These are phyloP conservation scores for Myrmophylax atrothorax DNA, from an alignment of 2,113 vertebrate genomes.

Conservation along the genomic window DNA sequence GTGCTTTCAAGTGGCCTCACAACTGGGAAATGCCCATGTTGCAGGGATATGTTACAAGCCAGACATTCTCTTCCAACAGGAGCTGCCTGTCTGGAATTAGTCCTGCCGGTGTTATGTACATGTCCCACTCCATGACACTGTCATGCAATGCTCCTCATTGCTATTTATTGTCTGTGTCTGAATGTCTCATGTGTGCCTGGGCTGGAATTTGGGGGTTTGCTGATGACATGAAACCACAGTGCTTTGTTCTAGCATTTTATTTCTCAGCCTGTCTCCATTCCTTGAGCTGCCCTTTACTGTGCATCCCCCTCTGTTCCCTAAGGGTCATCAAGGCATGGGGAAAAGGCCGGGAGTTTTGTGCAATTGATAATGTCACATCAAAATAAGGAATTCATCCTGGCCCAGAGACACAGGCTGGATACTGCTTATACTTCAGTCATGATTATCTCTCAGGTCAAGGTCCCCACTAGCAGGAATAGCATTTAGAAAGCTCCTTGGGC, in stretches of 20 bases:
- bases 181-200: rapidly evolving
- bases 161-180: background rate
- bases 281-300: background rate
- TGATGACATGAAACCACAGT: background rate
- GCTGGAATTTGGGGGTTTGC: background rate
- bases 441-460: constrained; percentile 4
- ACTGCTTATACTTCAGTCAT: background rate
- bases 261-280: background rate
- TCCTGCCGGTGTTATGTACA: background rate
- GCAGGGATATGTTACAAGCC: background rate
- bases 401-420: background rate
- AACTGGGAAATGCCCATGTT: background rate
- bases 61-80: background rate
- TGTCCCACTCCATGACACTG: background rate
- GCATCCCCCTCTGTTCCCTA: background rate
- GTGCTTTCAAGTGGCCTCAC: background rate
- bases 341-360: background rate
- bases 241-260: background rate
- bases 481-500: constrained; percentile 23
- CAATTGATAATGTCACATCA: constrained; percentile 36
- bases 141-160: background rate
- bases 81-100: background rate
- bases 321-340: background rate
- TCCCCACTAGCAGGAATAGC: background rate
- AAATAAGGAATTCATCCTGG: background rate